Evolutionary conservation across 92 coral and sea anemone species (phyloP).

Genomic region (Epizoanthus scotinus): DNA sequence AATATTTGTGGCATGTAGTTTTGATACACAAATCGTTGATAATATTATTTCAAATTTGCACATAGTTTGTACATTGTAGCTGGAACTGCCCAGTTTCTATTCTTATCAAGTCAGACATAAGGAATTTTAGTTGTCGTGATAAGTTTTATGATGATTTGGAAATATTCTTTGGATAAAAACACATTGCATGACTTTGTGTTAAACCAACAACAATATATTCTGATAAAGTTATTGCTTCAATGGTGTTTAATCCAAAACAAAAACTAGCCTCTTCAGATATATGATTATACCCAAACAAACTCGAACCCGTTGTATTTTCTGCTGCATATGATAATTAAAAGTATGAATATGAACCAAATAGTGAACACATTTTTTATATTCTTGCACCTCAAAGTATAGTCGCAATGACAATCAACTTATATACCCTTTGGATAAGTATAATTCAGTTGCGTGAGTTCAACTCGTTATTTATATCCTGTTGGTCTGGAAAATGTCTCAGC

Average conservation of each 20-base stretch:
- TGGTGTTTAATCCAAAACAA: constrained; percentile 23
- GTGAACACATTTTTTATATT: no score
- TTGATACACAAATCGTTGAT: no score
- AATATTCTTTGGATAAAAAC: neutral
- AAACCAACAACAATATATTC: neutral
- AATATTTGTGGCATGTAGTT: no score
- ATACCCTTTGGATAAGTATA: no score
- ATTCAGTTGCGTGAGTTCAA: constrained; percentile 17
- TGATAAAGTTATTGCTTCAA: constrained; percentile 1
- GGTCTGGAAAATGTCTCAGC: neutral
- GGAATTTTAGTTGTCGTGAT: neutral
- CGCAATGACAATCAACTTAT: no score
- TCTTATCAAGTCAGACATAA: no score
- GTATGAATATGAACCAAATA: no score
- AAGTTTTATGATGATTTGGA: neutral
- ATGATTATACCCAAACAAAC: neutral
- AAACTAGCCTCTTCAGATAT: constrained; percentile 13
- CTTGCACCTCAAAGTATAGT: no score
- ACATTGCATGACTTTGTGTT: constrained; percentile 18
- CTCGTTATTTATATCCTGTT: constrained; percentile 3
- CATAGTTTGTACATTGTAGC: no score
- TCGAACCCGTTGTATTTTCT: neutral
- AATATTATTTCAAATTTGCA: no score
- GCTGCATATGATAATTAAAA: no score
- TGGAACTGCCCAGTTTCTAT: no score